Base-by-base conservation (phyloP, 1,140 invertebrate genomes). In the Drosophila subobscura region DNA sequence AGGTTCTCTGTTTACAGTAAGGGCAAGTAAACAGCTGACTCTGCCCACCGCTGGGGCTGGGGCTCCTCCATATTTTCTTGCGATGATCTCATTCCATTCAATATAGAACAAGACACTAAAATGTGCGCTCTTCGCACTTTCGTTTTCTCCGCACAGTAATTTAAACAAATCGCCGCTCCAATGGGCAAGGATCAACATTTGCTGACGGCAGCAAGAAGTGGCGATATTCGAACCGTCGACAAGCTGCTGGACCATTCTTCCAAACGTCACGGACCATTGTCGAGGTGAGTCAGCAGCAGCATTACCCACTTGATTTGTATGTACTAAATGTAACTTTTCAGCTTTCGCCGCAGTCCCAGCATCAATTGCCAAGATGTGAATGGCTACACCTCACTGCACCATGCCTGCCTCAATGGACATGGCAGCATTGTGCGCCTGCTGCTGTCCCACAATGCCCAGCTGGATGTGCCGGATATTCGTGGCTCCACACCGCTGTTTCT, bases 161-260 rank as follows among this genome's bases (percentile, higher is more conserved):
- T 14, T 44, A 25, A 73, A 46, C 45, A 41, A 22, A 47, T 27
- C 29, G 27, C 27, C 44, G 50, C 23, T 57, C 46, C 47, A 57
- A 97, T 99, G 97, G 97, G 97, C 89, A 90, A 89, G 77, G 97
- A 98, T 92, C 96, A 98, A 92, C 97, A 99, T 92, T 94, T 99
- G 92, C 94, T 99, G 91, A 97, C 98, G 91, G 98, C 97, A 79
- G 96, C 97, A 77, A 95, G 97, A 81, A 97, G 95, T 92, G 98
- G 97, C 84, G 97, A 98, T 93, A 94, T 96, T 79, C 93, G 94
- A 71, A 94, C 96, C 68, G 97, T 98, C 49, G 97, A 98, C 92
- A 98, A 98, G 93, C 96, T 98, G 91, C 93, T 99, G 75, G 95
- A 94, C 85, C 95, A 96, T 92, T 95, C 96, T 93, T 95, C 95